Evolutionary conservation across 1,140 invertebrate genomes (phyloP).

Genomic region (Aphis craccivora): DNA sequence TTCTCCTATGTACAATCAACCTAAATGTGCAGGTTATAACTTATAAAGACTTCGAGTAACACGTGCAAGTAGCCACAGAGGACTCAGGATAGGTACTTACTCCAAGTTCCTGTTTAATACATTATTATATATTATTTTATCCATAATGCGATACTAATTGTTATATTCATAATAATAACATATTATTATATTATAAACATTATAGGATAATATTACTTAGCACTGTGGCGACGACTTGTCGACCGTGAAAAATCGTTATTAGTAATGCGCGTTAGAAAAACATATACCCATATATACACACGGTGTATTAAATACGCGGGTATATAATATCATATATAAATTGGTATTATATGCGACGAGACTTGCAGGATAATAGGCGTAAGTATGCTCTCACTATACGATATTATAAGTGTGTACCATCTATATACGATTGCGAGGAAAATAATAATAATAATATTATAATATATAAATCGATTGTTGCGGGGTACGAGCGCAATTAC

Average conservation of each 20-base stretch:
- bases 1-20: too few relatives aligned
- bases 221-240: background rate
- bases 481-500: constrained; percentile 24
- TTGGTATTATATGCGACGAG: background rate
- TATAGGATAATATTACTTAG: background rate
- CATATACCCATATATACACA: background rate
- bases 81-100: too few relatives aligned
- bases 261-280: background rate
- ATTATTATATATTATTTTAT: background rate
- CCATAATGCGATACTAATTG: background rate
- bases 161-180: background rate
- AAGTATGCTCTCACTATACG: background rate
- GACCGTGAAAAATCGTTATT: background rate
- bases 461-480: constrained; percentile 52
- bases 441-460: background rate
- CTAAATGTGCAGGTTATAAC: too few relatives aligned
- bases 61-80: background rate
- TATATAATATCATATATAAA: background rate
- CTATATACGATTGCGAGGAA: background rate
- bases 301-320: too few relatives aligned
- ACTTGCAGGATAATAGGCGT: background rate
- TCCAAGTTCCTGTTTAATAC: background rate
- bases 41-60: too few relatives aligned
- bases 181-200: background rate
- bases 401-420: background rate